Evolutionary conservation across 2,888 invertebrate genomes (phyloP).

Genomic region (Cordylochernes scorpioides): DNA sequence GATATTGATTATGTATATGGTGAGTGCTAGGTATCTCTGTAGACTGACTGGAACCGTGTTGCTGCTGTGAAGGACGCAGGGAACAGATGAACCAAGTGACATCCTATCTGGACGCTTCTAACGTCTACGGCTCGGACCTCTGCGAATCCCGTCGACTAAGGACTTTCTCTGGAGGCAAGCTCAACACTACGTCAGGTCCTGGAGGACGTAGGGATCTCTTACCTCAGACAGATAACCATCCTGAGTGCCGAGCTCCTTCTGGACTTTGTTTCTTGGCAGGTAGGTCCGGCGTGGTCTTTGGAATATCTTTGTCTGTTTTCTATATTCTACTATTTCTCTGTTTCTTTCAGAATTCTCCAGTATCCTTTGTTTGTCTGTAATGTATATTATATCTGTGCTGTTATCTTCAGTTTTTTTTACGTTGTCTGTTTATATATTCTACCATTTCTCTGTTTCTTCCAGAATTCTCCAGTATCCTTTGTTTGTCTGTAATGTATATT

Average conservation of each 20-base stretch:
- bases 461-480: no score
- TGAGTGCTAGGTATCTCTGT: no score
- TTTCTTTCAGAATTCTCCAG: no score
- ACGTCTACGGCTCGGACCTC: constrained; percentile 63
- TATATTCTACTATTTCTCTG: neutral
- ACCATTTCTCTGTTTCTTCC: no score
- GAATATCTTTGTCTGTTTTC: neutral
- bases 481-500: no score
- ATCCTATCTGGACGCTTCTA: constrained; percentile 59
- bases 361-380: no score
- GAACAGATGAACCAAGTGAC: constrained; percentile 86
- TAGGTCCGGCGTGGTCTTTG: constrained; percentile 14
- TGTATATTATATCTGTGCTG: no score
- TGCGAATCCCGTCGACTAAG: constrained; percentile 50
- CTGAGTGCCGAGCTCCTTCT: constrained; percentile 56
- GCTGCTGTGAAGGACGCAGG: constrained; percentile 28
- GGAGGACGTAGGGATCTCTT: constrained; percentile 41
- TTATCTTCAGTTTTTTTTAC: no score
- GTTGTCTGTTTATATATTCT: no score
- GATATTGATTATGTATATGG: no score
- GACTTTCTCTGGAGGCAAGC: constrained; percentile 41
- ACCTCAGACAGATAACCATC: constrained; percentile 42
- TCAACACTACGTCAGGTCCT: constrained; percentile 52
- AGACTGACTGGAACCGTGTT: no score
- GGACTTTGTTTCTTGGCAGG: constrained; percentile 67